These are phyloP conservation scores for Caranx melampygus DNA, from an alignment of 2,113 vertebrate species.

Conservation along the genomic window DNA sequence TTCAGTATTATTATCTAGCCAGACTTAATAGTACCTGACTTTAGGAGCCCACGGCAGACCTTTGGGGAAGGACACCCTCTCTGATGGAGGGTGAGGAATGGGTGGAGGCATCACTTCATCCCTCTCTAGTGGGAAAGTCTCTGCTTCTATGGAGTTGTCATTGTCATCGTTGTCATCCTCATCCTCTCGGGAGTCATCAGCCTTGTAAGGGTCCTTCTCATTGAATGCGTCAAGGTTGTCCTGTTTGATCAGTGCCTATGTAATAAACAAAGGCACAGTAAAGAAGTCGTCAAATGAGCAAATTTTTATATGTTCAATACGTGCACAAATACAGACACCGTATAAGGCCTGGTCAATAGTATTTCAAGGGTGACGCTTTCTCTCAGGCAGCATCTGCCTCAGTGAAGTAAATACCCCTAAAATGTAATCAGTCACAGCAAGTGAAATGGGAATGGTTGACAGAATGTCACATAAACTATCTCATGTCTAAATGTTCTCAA, in stretches of 20 bases:
- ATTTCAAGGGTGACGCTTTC: too few species aligned
- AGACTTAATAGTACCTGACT: slow-evolving; percentile 88
- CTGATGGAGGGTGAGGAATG: slow-evolving; percentile 89
- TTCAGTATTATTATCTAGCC: neutral
- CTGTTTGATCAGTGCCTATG: slow-evolving; percentile 95
- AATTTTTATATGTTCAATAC: too few species aligned
- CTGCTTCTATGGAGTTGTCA: slow-evolving; percentile 92
- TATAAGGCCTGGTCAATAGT: too few species aligned
- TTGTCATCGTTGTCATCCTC: slow-evolving; percentile 96
- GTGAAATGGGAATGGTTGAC: too few species aligned
- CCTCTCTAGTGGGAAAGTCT: slow-evolving; percentile 93
- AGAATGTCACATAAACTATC: too few species aligned
- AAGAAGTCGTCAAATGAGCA: neutral
- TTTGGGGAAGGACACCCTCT: slow-evolving; percentile 94
- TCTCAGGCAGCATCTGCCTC: too few species aligned
- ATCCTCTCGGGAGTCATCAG: slow-evolving; percentile 93
- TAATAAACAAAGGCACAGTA: neutral
- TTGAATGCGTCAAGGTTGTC: slow-evolving; percentile 99
- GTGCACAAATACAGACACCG: too few species aligned
- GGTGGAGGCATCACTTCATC: slow-evolving; percentile 97
- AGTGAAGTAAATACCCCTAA: too few species aligned
- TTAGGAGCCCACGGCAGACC: slow-evolving; percentile 98
- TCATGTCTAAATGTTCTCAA: too few species aligned
- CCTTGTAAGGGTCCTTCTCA: slow-evolving; percentile 96
- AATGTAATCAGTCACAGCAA: too few species aligned